Base-by-base conservation (phyloP, 92 coral and sea anemone species). In the Epizoanthus scotinus region DNA sequence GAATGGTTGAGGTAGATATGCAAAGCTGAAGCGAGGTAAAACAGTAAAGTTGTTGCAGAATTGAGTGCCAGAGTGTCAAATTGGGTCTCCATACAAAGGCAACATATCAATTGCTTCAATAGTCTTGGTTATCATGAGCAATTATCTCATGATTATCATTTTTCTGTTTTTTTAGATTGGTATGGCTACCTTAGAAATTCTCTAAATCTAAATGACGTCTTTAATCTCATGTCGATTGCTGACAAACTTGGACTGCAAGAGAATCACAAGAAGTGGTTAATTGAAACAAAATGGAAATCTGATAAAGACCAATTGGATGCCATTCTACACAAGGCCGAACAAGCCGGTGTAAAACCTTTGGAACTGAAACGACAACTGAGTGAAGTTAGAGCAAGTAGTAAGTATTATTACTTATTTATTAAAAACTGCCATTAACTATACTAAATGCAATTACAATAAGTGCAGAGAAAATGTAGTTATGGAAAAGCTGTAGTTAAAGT, bases 361-460 rank as follows among this genome's bases (percentile, higher is more conserved):
- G 71, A 67, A 47, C 52, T 67, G n/a, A 67, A 67, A 67, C 71
- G 18, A 27, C 53, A 67, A 38, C 50, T 67, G 24, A 29, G 71
- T 21, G 50, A 65, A 0, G 20, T 65, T 29, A 44, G 19, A 31
- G 20, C 50, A 66, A 4, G 19, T 19, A 44, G 71, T 66, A 66
- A 66, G 71, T 66, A 29, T 2, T 3, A 17, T 34, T 15, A 8
- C 2, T 24, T 44, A 44, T 44, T 31, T 31, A 31, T 31, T 31
- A 1, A 4, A 1, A 31, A 1, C 36, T 31, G 1, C 36, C 4
- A 31, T 4, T 31, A 31, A 31, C n/a, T n/a, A n/a, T n/a, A n/a
- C n/a, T 31, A 31, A 31, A 1, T 1, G 4, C 1, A 4, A 31
- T 31, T 31, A 4, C 36, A 31, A 1, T 1, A 31, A 31, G 4